Percentiles rank a stretch among this genome's conserved stretches.
phyloP scores from a whole-genome alignment of 2,113 vertebrate genomes.

The Calyptommatus sinebrachiatus region DNA sequence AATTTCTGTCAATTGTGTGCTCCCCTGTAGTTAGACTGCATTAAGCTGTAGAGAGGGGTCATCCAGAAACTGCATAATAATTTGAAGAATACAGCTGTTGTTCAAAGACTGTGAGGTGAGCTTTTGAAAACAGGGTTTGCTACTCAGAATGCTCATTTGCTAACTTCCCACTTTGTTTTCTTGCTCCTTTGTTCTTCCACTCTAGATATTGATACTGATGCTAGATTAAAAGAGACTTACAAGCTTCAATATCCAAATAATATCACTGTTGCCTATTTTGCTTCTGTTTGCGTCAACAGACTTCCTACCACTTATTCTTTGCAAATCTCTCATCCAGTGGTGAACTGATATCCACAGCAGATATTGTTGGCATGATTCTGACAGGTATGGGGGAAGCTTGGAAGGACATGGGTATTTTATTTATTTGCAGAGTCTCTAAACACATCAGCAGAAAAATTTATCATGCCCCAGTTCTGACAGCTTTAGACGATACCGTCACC shows the following conservation, averaged over 20 bases:
- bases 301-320: background rate
- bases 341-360: background rate
- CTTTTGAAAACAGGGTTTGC: background rate
- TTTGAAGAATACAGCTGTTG: background rate
- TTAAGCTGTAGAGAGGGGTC: too few relatives aligned
- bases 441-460: constrained; percentile 11
- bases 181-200: constrained; percentile 1
- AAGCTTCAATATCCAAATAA: background rate
- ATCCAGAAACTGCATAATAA: background rate
- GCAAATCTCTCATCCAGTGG: background rate
- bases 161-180: background rate
- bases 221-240: constrained; percentile 5
- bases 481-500: constrained; percentile 18
- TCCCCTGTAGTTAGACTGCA: too few relatives aligned
- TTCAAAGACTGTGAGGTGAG: background rate
- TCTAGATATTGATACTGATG: background rate
- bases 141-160: background rate
- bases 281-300: background rate
- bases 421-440: constrained; percentile 14
- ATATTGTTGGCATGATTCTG: background rate
- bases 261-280: background rate
- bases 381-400: background rate
- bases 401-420: constrained; percentile 6
- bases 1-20: too few relatives aligned
- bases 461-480: constrained; percentile 21